A percentile compares a stretch with the other conserved stretches of the same genome.
These are phyloP conservation scores for Nautilus pompilius DNA, from an alignment of 1,140 invertebrate genomes.

Conservation along the genomic window DNA sequence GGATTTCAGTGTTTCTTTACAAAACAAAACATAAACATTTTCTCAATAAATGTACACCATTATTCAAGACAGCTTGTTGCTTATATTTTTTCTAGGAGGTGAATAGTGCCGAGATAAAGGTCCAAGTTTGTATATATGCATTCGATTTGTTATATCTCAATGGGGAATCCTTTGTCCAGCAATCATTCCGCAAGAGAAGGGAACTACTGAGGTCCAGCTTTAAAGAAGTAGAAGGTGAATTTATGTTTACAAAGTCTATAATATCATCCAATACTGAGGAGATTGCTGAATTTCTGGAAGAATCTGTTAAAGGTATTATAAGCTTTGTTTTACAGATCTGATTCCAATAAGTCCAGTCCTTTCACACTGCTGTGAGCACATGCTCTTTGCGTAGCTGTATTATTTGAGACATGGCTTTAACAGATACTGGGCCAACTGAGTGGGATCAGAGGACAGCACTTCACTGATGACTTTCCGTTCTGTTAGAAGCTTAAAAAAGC, in stretches of 20 bases:
- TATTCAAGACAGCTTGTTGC: neutral
- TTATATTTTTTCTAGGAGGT: constrained; percentile 68
- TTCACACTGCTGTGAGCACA: no score
- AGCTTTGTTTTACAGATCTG: no score
- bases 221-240: constrained; percentile 69
- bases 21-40: no score
- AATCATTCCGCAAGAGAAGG: constrained; percentile 75
- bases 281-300: constrained; percentile 90
- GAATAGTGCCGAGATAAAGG: constrained; percentile 83
- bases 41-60: no score
- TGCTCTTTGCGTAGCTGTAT: no score
- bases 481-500: no score
- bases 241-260: constrained; percentile 81
- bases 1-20: no score
- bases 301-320: constrained; percentile 91
- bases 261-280: constrained; percentile 81
- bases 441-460: no score
- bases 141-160: constrained; percentile 97
- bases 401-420: no score
- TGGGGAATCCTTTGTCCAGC: constrained; percentile 77
- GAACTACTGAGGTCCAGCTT: constrained; percentile 75
- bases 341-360: no score
- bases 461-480: no score
- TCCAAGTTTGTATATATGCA: constrained; percentile 96
- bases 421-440: no score